Base-by-base conservation (phyloP, 2,113 vertebrate species). In the Carettochelys insculpta region DNA sequence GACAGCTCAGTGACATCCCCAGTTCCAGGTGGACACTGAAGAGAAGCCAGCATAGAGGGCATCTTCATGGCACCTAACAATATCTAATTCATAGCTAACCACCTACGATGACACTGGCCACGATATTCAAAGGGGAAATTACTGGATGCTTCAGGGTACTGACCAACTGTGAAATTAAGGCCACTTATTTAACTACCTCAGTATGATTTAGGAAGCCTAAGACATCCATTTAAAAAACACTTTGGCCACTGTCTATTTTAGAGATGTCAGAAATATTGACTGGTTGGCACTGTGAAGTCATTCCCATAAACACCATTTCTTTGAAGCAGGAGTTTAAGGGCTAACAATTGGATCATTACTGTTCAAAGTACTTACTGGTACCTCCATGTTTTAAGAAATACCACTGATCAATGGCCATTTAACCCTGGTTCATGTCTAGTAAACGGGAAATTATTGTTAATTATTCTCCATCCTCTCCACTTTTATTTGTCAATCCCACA, bases 91-190 rank as follows among this genome's bases (percentile, higher is more conserved):
- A n/a, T n/a, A n/a, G n/a, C 41, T 77, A 86, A 12, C 77, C 47
- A 80, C n/a, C n/a, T n/a, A 27, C 92, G 52, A 90, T 90, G 75
- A 90, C n/a, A 0, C 0, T 1, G 5, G 88, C 20, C 81, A 90
- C 24, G 24, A 77, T 79, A 89, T 88, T 83, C 65, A 88, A 77
- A 81, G 82, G 13, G 43, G 53, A 90, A 93, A 85, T 58, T 25
- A 94, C 92, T 17, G 51, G 47, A 51, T 75, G 2, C 3, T 52
- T 75, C 88, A 76, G 68, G 81, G 51, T 34, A 54, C 50, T 83
- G 79, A 85, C 76, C 84, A 91, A 80, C 58, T 88, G 82, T 84
- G 58, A 96, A 86, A 91, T 88, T 47, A 76, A 87, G 38, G 71
- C 50, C 76, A 85, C 41, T 48, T 86, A 43, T 34, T 91, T 68